These are phyloP conservation scores for Trematomus bernacchii DNA, from an alignment of 2,797 vertebrate species.

Conservation along the genomic window DNA sequence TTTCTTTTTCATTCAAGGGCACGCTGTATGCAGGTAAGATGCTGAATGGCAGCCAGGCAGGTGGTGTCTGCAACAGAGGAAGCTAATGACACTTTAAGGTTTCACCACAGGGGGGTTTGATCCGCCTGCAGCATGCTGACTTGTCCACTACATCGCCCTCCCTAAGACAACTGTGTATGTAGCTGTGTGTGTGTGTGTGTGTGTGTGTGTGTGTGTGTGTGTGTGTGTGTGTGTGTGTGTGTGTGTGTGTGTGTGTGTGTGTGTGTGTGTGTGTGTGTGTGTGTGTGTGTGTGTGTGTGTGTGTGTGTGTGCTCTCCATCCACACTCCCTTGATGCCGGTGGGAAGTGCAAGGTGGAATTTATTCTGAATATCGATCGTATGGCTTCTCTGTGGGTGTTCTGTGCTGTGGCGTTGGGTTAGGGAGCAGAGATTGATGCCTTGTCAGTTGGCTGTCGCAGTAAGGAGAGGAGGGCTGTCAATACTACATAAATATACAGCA, in stretches of 20 bases:
- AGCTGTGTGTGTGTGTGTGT: neutral
- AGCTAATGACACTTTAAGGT: constrained; percentile 77
- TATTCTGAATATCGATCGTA: constrained; percentile 74
- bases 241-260: constrained; percentile 1
- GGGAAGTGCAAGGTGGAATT: constrained; percentile 65
- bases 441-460: constrained; percentile 63
- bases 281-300: neutral
- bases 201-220: constrained; percentile 6
- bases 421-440: constrained; percentile 69
- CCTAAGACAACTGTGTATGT: neutral
- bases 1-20: constrained; percentile 35
- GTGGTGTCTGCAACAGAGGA: constrained; percentile 64
- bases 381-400: constrained; percentile 67
- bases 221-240: neutral
- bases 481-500: constrained; percentile 59
- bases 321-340: constrained; percentile 28
- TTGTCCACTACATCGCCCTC: constrained; percentile 62
- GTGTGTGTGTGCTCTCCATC: constrained; percentile 2
- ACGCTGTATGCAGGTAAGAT: constrained; percentile 18
- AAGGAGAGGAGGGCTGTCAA: constrained; percentile 59
- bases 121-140: constrained; percentile 60
- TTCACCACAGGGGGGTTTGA: constrained; percentile 65
- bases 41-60: constrained; percentile 65
- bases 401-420: constrained; percentile 30
- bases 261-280: neutral